A percentile compares a stretch with the other conserved stretches of the same genome.
Conservation (phyloP, 1,140 invertebrate genomes). For the Zaprionus ghesquierei region DNA sequence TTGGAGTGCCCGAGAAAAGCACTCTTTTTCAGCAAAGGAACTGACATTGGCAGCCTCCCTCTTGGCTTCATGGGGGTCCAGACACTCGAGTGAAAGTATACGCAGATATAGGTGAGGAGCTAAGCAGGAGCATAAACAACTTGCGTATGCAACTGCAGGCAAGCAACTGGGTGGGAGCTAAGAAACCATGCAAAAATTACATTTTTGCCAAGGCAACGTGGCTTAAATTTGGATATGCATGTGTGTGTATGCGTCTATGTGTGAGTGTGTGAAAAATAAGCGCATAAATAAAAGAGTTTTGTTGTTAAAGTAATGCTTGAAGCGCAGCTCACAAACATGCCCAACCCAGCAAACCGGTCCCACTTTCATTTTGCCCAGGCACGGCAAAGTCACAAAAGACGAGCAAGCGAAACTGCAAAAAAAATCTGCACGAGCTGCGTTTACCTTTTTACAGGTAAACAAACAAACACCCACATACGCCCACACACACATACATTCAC, state of each 20-base stretch:
- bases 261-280: conserved; percentile 39
- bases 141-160: background rate
- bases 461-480: conserved; percentile 19
- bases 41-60: background rate
- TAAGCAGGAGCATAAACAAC: background rate
- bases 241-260: background rate
- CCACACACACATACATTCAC: conserved; percentile 15
- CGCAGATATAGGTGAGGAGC: background rate
- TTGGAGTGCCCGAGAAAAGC: background rate
- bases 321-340: conserved; percentile 16
- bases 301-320: conserved; percentile 42
- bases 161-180: no score
- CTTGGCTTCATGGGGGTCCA: background rate
- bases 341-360: background rate
- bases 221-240: background rate
- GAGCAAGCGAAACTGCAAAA: conserved; percentile 58
- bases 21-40: background rate
- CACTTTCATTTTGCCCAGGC: background rate
- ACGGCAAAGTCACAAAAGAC: background rate
- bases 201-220: conserved; percentile 11
- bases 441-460: conserved; percentile 50
- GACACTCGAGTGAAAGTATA: background rate
- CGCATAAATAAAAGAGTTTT: conserved; percentile 69
- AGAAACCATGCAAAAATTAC: conserved; percentile 28
- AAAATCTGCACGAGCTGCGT: conserved; percentile 68